Evolutionary conservation across 2,113 vertebrate genomes (phyloP).

Genomic region (Glareola pratincola): DNA sequence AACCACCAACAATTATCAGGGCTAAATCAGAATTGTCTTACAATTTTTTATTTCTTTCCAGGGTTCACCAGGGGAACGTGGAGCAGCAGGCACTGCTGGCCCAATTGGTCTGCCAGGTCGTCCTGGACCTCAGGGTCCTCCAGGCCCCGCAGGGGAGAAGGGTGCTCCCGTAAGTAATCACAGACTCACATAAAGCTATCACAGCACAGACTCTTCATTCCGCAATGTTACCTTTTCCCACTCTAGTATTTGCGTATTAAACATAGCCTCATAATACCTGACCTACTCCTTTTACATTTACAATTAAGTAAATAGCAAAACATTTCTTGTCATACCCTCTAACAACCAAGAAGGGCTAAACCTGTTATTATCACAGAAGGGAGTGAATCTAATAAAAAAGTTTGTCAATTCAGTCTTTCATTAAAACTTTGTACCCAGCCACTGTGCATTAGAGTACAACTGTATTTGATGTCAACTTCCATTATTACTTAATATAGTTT

Average conservation of each 20-base stretch:
- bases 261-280: background rate
- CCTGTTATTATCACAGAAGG: background rate
- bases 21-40: background rate
- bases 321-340: background rate
- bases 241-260: background rate
- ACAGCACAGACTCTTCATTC: background rate
- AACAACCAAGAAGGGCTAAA: background rate
- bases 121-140: constrained; percentile 91
- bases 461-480: background rate
- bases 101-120: constrained; percentile 92
- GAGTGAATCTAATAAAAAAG: background rate
- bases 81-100: constrained; percentile 88
- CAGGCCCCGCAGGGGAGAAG: constrained; percentile 94
- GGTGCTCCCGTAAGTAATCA: constrained; percentile 88
- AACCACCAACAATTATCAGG: background rate
- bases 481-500: background rate
- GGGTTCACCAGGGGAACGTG: constrained; percentile 95
- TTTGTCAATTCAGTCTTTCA: constrained; percentile 38
- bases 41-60: constrained; percentile 1
- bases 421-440: constrained; percentile 31
- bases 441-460: background rate
- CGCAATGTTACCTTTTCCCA: background rate
- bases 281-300: background rate
- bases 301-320: constrained; percentile 19
- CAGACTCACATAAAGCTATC: background rate